These are phyloP conservation scores for Cromileptes altivelis DNA, from an alignment of 2,113 vertebrate species.

Conservation along the genomic window DNA sequence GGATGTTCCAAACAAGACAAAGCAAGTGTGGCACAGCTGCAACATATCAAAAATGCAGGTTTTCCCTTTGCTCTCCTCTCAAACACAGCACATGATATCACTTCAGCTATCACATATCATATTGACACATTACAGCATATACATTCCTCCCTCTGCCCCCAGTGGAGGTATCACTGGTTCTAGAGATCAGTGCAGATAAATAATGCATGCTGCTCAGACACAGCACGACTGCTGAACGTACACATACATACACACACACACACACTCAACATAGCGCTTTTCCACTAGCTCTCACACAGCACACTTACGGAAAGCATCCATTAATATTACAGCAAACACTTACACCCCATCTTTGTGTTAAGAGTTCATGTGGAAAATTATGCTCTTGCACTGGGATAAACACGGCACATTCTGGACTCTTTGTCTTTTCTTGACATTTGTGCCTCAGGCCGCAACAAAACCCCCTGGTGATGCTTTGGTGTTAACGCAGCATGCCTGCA, in stretches of 20 bases:
- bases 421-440: neutral
- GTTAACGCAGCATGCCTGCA: conserved; percentile 42
- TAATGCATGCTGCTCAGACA: conserved; percentile 67
- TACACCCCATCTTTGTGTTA: neutral
- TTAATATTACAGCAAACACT: conserved; percentile 14
- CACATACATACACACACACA: conserved; percentile 32
- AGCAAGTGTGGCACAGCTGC: conserved; percentile 31
- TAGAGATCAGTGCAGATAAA: conserved; percentile 72
- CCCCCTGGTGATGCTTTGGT: neutral
- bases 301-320: conserved; percentile 16
- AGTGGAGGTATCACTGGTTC: conserved; percentile 59
- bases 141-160: conserved; percentile 4
- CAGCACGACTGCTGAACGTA: conserved; percentile 61
- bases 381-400: neutral
- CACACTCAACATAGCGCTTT: conserved; percentile 21
- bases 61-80: conserved; percentile 9
- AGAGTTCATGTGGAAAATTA: neutral
- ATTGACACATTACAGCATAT: conserved; percentile 6
- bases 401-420: neutral
- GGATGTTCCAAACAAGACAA: conserved; percentile 33
- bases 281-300: conserved; percentile 1
- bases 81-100: neutral
- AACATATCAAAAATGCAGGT: conserved; percentile 39
- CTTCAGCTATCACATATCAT: neutral
- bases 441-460: conserved; percentile 18